Base-by-base conservation (phyloP, 2,888 invertebrate genomes). In the Neoascia interrupta region DNA sequence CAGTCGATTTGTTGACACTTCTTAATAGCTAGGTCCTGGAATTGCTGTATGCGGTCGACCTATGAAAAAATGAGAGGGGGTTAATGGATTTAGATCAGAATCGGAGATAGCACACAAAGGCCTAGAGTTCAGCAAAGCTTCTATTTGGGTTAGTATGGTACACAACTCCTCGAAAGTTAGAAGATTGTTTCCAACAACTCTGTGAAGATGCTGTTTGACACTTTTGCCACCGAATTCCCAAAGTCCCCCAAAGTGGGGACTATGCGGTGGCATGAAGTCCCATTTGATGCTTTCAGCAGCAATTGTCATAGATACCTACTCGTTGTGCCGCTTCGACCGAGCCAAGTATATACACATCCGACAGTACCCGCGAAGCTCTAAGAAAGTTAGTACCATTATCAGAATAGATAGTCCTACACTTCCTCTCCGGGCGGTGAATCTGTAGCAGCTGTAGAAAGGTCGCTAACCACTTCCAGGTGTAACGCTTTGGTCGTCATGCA, bases 71-170 rank as follows among this genome's bases (percentile, higher is more conserved):
- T n/a, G n/a, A n/a, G n/a, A n/a, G n/a, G n/a, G n/a, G n/a, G n/a
- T n/a, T n/a, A n/a, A n/a, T n/a, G n/a, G n/a, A n/a, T n/a, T n/a
- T n/a, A n/a, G n/a, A 31, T 31, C 31, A 31, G 5, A 11, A 31
- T 31, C 31, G 8, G 31, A 31, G 5, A 41, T 23, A 3, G 43
- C 11, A 43, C 21, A 47, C 15, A 45, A 26, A 0, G 69, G 69
- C 11, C 60, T 1, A 4, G 53, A 53, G 6, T 70, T 70, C 5
- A 64, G 18, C 5, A 73, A 47, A 6, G 72, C 47, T 49, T 81
- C 68, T 4, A 81, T 41, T 39, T 80, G 72, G 2, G 75, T 43
- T 2, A 76, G 39, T 1, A 81, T 6, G 4, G 58, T 66, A 15
- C 16, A n/a, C 23, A 58, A 11, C 45, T 66, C 58, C 19, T 73